Conservation (phyloP, 2,113 vertebrate genomes). For the Odocoileus hemionus region DNA sequence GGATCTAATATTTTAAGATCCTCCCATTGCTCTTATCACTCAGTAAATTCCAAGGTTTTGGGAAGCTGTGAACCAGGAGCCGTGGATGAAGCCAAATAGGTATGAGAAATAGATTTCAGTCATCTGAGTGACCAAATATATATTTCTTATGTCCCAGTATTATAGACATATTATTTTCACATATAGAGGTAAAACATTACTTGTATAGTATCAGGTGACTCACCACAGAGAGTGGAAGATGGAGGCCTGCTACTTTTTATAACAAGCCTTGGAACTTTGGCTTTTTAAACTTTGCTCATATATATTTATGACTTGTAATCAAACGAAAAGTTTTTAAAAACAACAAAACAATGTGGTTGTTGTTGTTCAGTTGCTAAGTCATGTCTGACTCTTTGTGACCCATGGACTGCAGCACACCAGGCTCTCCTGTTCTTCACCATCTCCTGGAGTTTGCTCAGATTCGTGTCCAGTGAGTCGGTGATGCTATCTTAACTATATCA, state of each 20-base stretch:
- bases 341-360: neutral
- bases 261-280: neutral
- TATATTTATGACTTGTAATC: neutral
- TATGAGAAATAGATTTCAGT: neutral
- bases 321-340: neutral
- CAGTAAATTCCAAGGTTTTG: neutral
- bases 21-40: neutral
- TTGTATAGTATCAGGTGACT: neutral
- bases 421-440: neutral
- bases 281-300: neutral
- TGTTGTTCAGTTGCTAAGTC: neutral
- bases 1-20: neutral
- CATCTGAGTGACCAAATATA: neutral
- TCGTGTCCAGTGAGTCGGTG: neutral
- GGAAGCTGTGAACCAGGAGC: neutral
- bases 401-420: neutral
- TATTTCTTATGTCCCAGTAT: neutral
- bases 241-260: neutral
- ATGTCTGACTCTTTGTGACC: neutral
- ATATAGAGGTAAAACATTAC: neutral
- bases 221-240: neutral
- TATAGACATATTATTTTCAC: neutral
- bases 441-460: neutral
- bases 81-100: neutral
- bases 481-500: neutral